phyloP scores from a whole-genome alignment of 2,888 invertebrate genomes.

The Dolichopus griseipennis region DNA sequence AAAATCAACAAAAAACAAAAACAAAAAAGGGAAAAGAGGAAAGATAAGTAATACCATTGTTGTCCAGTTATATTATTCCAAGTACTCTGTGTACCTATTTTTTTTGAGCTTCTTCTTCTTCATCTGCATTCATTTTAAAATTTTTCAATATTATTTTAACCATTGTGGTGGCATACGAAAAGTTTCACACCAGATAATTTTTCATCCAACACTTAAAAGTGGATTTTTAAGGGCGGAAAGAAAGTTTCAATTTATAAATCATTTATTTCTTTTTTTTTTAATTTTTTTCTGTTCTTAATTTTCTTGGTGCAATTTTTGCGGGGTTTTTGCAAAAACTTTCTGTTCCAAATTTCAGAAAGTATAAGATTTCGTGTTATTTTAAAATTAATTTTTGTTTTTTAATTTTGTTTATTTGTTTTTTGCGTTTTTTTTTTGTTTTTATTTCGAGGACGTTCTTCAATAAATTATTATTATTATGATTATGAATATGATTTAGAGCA shows the following conservation, averaged over 20 bases:
- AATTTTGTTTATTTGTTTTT: background rate
- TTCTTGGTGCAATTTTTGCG: background rate
- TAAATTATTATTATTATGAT: constrained; percentile 2
- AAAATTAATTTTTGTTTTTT: background rate
- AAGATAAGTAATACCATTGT: too few species aligned
- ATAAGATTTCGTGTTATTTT: background rate
- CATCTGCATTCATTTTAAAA: background rate
- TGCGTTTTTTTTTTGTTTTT: too few species aligned
- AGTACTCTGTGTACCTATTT: too few species aligned
- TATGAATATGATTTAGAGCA: background rate
- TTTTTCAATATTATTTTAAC: background rate
- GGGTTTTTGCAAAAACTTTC: background rate
- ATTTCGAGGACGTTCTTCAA: background rate
- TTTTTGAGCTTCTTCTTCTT: too few species aligned
- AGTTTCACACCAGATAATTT: constrained; percentile 5
- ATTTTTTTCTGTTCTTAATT: background rate
- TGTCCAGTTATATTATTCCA: too few species aligned
- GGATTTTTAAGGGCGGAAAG: constrained; percentile 6
- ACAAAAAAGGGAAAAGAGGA: background rate
- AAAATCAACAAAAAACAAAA: background rate
- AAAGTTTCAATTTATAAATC: constrained; percentile 6
- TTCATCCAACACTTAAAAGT: constrained; percentile 6
- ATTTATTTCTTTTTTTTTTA: background rate
- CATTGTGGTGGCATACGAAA: background rate
- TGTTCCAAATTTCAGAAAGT: background rate